Evolutionary conservation across 2,797 vertebrate species (phyloP), one percentile per base, ranked within the genome.

Genomic region (Leptoclinus maculatus): DNA sequence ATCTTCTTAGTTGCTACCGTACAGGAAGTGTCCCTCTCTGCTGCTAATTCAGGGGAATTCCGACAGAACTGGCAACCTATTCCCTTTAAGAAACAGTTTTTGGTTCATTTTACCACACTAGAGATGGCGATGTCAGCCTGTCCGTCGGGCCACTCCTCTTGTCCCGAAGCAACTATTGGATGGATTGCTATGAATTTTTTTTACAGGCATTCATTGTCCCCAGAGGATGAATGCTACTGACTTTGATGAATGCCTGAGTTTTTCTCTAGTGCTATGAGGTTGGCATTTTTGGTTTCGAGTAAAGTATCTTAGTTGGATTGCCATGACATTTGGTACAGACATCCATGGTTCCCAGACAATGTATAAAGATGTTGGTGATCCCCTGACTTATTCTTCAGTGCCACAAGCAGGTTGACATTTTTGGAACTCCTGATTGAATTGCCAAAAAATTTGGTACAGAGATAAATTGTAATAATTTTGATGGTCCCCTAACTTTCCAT

Each of bases 1-100:
- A 93, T 91, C 85, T 84, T 71, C 86, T 91, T 92, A 86, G 79
- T 86, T 87, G 81, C 79, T 73, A 71, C 68, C 84, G 79, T 87
- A 89, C 84, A 90, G 84, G 83, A 91, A 87, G 78, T 71, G 75
- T 82, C 73, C 78, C 53, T 71, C 77, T 75, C 38, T 73, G 51
- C 64, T 71, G 77, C 71, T 86, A 79, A 89, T 83, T 89, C 78
- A 77, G 49, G 74, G 76, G 75, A 65, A 72, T 88, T 82, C 78
- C 79, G 41, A 49, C 73, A 71, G 45, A 82, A 62, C 65, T 66
- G 47, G 66, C 72, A 79, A 77, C 64, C 41, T 45, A n/a, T 71
- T 56, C 36, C 62, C 23, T 62, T 39, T 56, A 38, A 71, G n/a
- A 54, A 77, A 47, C 71, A 2, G 23, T 1, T 64, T 64, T 29